Percentiles rank a stretch among this genome's conserved stretches.
These are phyloP conservation scores for Galendromus occidentalis DNA, from an alignment of 1,140 invertebrate species.

Conservation along the genomic window DNA sequence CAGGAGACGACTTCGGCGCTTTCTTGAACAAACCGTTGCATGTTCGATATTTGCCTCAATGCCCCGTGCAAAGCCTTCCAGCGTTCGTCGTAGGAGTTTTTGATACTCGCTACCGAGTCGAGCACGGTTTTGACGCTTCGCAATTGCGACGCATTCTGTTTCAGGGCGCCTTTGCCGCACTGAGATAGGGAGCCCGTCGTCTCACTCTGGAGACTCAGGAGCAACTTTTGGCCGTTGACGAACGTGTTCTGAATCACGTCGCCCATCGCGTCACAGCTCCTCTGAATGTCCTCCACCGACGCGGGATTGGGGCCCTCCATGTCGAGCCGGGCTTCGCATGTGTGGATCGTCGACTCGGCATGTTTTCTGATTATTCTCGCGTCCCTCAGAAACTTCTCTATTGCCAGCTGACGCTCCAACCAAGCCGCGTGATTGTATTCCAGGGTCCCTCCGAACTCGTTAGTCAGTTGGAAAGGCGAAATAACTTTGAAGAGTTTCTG, in stretches of 20 bases:
- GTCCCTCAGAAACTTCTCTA: neutral
- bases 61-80: neutral
- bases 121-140: neutral
- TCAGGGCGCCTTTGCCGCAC: constrained; percentile 1
- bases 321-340: neutral
- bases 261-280: neutral
- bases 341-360: neutral
- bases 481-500: constrained; percentile 5
- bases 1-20: constrained; percentile 1
- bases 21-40: constrained; percentile 1
- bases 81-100: neutral
- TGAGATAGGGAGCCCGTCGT: neutral
- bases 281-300: neutral
- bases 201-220: neutral
- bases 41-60: neutral
- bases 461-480: neutral
- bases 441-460: neutral
- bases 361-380: neutral
- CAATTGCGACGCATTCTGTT: neutral
- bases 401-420: neutral
- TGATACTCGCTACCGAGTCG: neutral
- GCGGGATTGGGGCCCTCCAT: neutral
- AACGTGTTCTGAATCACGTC: neutral
- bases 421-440: constrained; percentile 1
- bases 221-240: neutral